Evolutionary conservation across 2,797 vertebrate species (phyloP).

Genomic region (Borostomias antarcticus): DNA sequence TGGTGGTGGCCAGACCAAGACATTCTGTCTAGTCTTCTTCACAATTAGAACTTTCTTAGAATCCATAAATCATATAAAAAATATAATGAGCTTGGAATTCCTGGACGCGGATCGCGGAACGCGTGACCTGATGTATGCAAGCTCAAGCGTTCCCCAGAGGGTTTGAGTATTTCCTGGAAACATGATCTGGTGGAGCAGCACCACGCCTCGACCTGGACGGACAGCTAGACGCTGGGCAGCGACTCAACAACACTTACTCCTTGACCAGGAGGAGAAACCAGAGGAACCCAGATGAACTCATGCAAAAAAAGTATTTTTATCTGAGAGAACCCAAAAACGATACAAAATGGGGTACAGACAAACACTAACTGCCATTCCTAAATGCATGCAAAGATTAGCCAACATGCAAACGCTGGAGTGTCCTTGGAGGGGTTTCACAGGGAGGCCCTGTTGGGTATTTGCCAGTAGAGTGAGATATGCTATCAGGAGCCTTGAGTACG

Average conservation of each 20-base stretch:
- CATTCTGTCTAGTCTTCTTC: too few relatives aligned
- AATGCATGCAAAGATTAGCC: not conserved
- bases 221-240: not conserved
- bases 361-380: not conserved
- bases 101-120: too few relatives aligned
- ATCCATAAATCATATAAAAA: too few relatives aligned
- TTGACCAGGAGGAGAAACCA: not conserved
- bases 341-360: not conserved
- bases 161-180: not conserved
- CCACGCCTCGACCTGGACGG: slow-evolving; percentile 4
- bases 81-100: too few relatives aligned
- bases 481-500: slow-evolving; percentile 30
- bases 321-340: not conserved
- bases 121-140: too few relatives aligned
- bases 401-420: not conserved
- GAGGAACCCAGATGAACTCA: not conserved
- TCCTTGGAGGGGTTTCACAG: not conserved
- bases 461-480: slow-evolving; percentile 17
- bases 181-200: not conserved
- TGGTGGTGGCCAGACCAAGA: too few relatives aligned
- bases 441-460: slow-evolving; percentile 12
- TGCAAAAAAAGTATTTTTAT: not conserved
- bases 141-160: not conserved
- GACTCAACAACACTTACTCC: slow-evolving; percentile 5
- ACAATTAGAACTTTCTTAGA: too few relatives aligned